Evolutionary conservation across 1,140 invertebrate species (phyloP).

Genomic region (Hormaphis cornu): DNA sequence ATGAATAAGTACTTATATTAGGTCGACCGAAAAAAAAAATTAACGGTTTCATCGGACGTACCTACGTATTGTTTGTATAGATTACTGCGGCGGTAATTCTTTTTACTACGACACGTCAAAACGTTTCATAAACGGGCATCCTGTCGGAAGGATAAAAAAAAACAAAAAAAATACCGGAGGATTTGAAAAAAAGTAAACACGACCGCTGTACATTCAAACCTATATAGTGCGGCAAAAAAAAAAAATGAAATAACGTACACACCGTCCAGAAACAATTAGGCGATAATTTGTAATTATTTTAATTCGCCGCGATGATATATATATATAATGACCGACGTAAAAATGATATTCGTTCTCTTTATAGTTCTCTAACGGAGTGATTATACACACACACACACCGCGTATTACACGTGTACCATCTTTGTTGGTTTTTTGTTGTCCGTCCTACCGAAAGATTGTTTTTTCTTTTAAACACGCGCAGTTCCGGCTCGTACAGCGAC

Average conservation of each 20-base stretch:
- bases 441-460: constrained; percentile 12
- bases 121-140: not conserved
- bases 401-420: not conserved
- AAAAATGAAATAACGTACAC: not conserved
- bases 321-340: constrained; percentile 1
- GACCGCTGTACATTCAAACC: too few relatives aligned
- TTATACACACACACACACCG: too few relatives aligned
- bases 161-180: too few relatives aligned
- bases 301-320: not conserved
- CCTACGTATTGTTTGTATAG: not conserved
- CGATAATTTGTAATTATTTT: constrained; percentile 29
- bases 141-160: not conserved
- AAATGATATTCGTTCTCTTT: not conserved
- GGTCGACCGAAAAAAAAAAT: too few relatives aligned
- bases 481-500: constrained; percentile 5
- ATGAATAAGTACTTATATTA: too few relatives aligned
- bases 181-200: not conserved
- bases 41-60: too few relatives aligned
- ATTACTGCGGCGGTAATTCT: not conserved
- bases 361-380: not conserved
- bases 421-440: not conserved
- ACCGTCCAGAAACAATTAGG: constrained; percentile 13
- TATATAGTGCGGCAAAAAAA: not conserved
- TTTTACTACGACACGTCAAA: not conserved
- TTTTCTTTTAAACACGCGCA: not conserved